These are phyloP conservation scores for Spongilla lacustris DNA, from an alignment of 37 sponge, comb jelly and placozoan species.

Conservation along the genomic window DNA sequence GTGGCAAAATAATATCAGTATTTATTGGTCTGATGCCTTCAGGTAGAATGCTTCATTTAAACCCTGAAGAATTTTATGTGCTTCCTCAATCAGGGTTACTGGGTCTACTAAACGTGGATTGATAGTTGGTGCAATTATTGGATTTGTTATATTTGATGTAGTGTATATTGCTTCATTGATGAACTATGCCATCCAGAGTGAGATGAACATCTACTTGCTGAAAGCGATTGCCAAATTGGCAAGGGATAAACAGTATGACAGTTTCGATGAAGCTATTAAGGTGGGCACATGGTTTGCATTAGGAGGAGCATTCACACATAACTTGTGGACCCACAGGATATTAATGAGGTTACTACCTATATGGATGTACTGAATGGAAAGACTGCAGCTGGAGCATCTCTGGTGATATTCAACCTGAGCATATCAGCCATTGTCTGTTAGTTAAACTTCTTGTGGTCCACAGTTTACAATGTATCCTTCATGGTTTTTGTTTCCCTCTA, in stretches of 20 bases:
- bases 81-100: slow-evolving; percentile 10
- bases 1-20: slow-evolving; percentile 8
- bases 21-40: slow-evolving; percentile 15
- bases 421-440: slow-evolving; percentile 39
- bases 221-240: slow-evolving; percentile 35
- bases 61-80: no score
- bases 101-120: slow-evolving; percentile 12
- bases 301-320: background rate
- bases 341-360: slow-evolving; percentile 47
- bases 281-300: background rate
- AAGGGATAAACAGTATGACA: slow-evolving; percentile 31
- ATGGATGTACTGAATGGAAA: slow-evolving; percentile 64
- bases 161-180: slow-evolving; percentile 64
- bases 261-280: slow-evolving; percentile 52
- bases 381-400: slow-evolving; percentile 62
- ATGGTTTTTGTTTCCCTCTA: background rate
- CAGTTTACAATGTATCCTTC: no score
- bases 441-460: background rate
- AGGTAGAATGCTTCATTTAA: background rate
- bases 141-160: slow-evolving; percentile 69
- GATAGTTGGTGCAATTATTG: slow-evolving; percentile 35
- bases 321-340: no score
- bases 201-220: slow-evolving; percentile 64
- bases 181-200: slow-evolving; percentile 74
- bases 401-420: slow-evolving; percentile 72